Evolutionary conservation across 2,113 vertebrate genomes (phyloP).

Genomic region (Girardinichthys multiradiatus): DNA sequence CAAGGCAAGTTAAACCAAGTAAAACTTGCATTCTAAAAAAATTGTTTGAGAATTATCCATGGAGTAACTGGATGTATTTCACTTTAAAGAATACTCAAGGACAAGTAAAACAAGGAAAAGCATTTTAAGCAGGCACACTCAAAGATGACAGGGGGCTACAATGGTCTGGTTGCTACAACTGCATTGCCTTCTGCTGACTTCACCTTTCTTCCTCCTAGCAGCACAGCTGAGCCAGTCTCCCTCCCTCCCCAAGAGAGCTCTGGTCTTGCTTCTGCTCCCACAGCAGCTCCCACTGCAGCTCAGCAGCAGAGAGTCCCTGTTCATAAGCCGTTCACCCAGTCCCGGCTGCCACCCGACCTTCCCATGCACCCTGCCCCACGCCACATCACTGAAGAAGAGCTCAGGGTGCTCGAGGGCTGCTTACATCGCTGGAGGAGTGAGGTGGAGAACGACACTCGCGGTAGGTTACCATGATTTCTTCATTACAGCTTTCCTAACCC

Average conservation of each 20-base stretch:
- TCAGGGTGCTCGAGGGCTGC: conserved; percentile 91
- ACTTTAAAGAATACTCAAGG: too few relatives aligned
- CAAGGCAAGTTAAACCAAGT: conserved; percentile 74
- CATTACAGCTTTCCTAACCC: not conserved
- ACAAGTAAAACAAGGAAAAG: too few relatives aligned
- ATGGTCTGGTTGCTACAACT: too few relatives aligned
- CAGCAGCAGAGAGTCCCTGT: conserved; percentile 86
- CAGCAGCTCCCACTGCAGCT: conserved; percentile 71
- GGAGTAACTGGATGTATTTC: not conserved
- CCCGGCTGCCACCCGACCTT: conserved; percentile 90
- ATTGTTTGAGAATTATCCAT: not conserved
- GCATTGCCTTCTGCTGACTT: not conserved
- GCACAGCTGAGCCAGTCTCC: conserved; percentile 85
- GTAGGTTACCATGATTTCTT: conserved; percentile 65
- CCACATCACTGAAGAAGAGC: conserved; percentile 94
- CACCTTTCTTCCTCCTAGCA: conserved; percentile 47
- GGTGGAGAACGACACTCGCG: conserved; percentile 96
- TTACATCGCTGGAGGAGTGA: conserved; percentile 98
- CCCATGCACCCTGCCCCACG: conserved; percentile 96
- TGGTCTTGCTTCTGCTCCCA: conserved; percentile 73
- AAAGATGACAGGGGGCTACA: too few relatives aligned
- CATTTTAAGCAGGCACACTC: too few relatives aligned
- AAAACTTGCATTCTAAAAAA: not conserved
- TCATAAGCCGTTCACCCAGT: conserved; percentile 97
- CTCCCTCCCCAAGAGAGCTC: conserved; percentile 81